Evolutionary conservation across 2,113 vertebrate species (phyloP), one percentile per base, ranked within the genome.

Genomic region (Accipiter virgatus): DNA sequence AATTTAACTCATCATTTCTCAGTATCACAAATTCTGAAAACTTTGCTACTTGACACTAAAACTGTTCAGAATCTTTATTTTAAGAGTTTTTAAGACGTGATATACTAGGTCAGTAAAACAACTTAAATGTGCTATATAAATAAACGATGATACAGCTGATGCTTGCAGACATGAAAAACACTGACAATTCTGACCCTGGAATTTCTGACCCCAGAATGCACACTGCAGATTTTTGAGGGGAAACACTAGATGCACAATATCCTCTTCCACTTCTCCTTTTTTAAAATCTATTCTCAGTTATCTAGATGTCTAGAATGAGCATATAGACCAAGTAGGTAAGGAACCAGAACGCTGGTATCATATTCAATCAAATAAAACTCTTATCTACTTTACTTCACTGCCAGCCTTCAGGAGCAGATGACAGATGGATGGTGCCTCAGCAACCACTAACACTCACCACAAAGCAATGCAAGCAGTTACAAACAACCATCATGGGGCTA

Each of bases 321-420:
- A 32, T 11, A 53, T 0, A 53, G 29, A 72, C 31, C 31, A 71
- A 31, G 10, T 1, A 93, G 31, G 32, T 56, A 82, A 53, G 36
- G 45, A 88, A 67, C 2, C 6, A 58, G 32, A 86, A 83, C 0
- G 0, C 0, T 25, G 20, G 5, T 77, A 70, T 34, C 27, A 4
- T 14, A n/a, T 36, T 53, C 20, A 73, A 43, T 31, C 34, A 63
- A 79, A 62, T 23, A 91, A 74, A 79, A 62, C 38, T 50, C 26
- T 21, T 16, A n/a, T 1, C 25, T 61, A 29, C 40, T 50, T 52
- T 13, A 81, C 59, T 66, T 83, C 48, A 27, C 36, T n/a, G 59
- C 17, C 62, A 83, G 66, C 50, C 50, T 81, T 53, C 1, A 2
- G 61, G 21, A 93, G 56, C 63, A 86, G 47, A 75, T 43, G 62